Evolutionary conservation across 1,140 invertebrate genomes (phyloP).

Genomic region (Pissodes strobi): DNA sequence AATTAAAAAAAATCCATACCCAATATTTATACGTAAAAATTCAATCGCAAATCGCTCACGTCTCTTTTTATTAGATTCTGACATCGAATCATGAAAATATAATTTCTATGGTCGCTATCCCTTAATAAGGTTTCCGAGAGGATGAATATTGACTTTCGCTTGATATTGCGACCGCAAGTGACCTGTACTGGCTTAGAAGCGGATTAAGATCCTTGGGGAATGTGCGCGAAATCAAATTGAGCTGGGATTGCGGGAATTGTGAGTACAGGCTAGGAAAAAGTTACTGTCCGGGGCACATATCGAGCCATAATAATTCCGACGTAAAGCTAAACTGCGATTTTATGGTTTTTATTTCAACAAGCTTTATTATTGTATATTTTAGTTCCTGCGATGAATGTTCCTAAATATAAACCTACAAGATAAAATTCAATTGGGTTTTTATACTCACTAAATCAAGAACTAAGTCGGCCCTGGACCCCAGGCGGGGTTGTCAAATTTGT

Average conservation of each 20-base stretch:
- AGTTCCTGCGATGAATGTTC: no score
- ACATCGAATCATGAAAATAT: constrained; percentile 18
- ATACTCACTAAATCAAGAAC: no score
- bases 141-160: constrained; percentile 56
- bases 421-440: no score
- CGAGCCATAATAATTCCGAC: no score
- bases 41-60: not conserved
- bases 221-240: constrained; percentile 55
- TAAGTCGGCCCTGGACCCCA: no score
- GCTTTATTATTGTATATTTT: no score
- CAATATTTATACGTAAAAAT: not conserved
- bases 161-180: constrained; percentile 46
- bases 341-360: no score
- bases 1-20: no score
- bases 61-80: constrained; percentile 9
- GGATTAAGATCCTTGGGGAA: constrained; percentile 51
- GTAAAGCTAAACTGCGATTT: no score
- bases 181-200: constrained; percentile 52
- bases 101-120: constrained; percentile 27
- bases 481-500: no score
- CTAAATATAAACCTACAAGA: no score
- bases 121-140: constrained; percentile 56
- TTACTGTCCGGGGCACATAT: constrained; percentile 31
- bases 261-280: constrained; percentile 42
- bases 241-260: constrained; percentile 38